These are phyloP conservation scores for Pocillopora damicornis DNA, from an alignment of 64 coral and sea anemone species.

Conservation along the genomic window DNA sequence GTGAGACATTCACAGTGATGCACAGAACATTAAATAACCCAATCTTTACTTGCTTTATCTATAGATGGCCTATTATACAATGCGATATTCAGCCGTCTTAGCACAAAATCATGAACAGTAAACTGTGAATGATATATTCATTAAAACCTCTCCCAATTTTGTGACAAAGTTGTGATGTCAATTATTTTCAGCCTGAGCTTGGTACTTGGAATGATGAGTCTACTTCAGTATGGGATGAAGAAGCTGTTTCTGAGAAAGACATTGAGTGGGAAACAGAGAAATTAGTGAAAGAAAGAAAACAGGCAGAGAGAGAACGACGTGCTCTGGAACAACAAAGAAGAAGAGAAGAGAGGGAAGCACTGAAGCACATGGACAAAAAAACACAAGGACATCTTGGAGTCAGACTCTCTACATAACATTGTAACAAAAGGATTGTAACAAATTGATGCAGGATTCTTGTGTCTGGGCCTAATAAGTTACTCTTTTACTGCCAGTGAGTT, in stretches of 20 bases:
- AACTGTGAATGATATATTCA: neutral
- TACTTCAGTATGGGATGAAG: conserved; percentile 39
- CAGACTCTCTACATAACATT: conserved; percentile 19
- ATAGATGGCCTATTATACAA: too few species aligned
- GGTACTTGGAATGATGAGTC: conserved; percentile 63
- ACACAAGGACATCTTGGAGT: conserved; percentile 51
- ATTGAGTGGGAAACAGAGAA: conserved; percentile 79
- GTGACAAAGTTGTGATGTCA: neutral
- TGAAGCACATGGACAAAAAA: conserved; percentile 37
- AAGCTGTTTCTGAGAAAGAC: conserved; percentile 63
- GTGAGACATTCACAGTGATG: neutral
- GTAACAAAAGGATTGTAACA: neutral
- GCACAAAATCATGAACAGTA: too few species aligned
- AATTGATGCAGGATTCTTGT: neutral
- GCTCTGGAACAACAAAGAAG: conserved; percentile 67
- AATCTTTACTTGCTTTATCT: too few species aligned
- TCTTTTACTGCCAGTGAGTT: too few species aligned
- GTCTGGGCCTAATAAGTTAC: too few species aligned
- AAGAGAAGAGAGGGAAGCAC: conserved; percentile 67
- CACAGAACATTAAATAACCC: too few species aligned
- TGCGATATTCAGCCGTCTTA: too few species aligned
- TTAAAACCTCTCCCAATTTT: neutral
- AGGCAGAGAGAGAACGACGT: conserved; percentile 65
- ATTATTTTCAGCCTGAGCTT: conserved; percentile 44
- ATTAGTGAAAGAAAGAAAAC: conserved; percentile 49